These are phyloP conservation scores for Sturnira hondurensis DNA, from an alignment of 2,113 vertebrate species.

Conservation along the genomic window DNA sequence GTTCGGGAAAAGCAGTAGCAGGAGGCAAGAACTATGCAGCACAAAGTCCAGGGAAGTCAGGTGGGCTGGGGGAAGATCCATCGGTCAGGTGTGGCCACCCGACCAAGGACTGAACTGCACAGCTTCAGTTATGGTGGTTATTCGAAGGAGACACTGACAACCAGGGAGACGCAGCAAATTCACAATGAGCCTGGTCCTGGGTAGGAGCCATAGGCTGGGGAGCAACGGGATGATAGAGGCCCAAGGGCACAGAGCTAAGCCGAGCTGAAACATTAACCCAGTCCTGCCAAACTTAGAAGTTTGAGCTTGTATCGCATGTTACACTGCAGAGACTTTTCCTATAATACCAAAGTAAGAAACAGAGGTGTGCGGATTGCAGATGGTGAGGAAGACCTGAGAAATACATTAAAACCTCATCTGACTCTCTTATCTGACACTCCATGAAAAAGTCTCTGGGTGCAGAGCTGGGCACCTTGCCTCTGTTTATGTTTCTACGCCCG, in stretches of 20 bases:
- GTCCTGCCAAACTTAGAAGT: neutral
- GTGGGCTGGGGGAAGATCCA: neutral
- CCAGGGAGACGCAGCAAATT: neutral
- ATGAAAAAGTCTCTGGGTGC: neutral
- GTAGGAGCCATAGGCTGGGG: neutral
- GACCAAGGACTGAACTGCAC: neutral
- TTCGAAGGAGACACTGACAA: neutral
- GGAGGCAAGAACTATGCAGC: neutral
- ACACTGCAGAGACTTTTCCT: neutral
- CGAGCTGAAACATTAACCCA: neutral
- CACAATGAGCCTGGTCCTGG: neutral
- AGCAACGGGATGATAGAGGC: neutral
- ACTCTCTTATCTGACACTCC: neutral
- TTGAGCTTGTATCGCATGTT: neutral
- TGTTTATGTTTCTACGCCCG: neutral
- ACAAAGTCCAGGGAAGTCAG: neutral
- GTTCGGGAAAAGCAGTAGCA: neutral
- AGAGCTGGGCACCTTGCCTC: neutral
- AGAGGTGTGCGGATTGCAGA: neutral
- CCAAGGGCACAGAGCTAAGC: neutral
- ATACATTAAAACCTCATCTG: neutral
- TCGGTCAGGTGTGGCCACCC: neutral
- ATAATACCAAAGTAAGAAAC: neutral
- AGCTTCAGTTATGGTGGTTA: neutral
- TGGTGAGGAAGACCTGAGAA: neutral